Base-by-base conservation (phyloP, 30 jellyfish, hydroid and myxozoan species). In the Chrysaora quinquecirrha region DNA sequence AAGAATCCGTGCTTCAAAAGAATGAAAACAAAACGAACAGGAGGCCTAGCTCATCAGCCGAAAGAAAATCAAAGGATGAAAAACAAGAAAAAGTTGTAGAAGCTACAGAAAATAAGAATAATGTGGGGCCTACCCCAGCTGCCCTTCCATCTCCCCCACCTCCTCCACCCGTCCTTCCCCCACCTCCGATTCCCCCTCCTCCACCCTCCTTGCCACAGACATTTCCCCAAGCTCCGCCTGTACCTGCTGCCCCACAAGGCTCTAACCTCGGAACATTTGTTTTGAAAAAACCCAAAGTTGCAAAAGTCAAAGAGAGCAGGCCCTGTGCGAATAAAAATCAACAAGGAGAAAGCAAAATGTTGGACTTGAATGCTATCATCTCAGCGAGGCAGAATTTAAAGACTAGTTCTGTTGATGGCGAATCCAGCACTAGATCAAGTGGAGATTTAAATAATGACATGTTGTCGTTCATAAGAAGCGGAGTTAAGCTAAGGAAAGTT, bases 191-290 rank as follows among this genome's bases (percentile, higher is more conserved):
- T 34, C 80, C 85, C 25, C 87, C 89, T 1, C 66, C 76, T 7
- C 94, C 93, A 0, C 97, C 96, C 11, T 72, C 90, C n/a, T 52
- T 78, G 9, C 90, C 97, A 14, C 72, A 89, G 23, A 86, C 94
- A 14, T 90, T 89, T 3, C 95, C 87, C 2, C 88, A 71, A 1
- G 88, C 95, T 12, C 85, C 84, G 3, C 90, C 87, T 1, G 78
- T 68, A 49, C 78, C 95, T n/a, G 35, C 64, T 22, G 31, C 77
- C 2, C 35, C 43, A 6, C 16, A 43, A 33, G 22, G 9, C 7
- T 68, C 48, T 75, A 20, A 23, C 64, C n/a, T n/a, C n/a, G n/a
- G n/a, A n/a, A n/a, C 48, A 38, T 6, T 14, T 3, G 11, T 14
- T 3, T 38, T 38, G 14, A 3, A 6, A 38, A 14, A 14, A 14